Evolutionary conservation across 2,797 vertebrate genomes (phyloP).

Genomic region (Danio albolineatus): DNA sequence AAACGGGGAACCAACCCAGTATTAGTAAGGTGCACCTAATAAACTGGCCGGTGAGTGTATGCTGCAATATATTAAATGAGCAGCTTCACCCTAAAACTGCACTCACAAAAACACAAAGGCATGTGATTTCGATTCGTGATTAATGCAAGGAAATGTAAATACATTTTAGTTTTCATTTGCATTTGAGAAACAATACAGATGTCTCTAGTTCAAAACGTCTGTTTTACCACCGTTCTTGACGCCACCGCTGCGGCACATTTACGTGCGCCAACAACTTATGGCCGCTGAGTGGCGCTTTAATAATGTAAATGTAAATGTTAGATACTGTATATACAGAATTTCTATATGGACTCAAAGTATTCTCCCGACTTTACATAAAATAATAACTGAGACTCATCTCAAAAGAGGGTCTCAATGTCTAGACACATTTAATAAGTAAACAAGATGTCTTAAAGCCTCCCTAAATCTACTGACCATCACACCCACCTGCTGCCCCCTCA

Average conservation of each 20-base stretch:
- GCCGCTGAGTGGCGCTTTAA: no score
- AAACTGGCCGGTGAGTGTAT: no score
- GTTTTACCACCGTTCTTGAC: no score
- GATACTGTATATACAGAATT: background rate
- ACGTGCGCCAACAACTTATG: no score
- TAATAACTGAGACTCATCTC: background rate
- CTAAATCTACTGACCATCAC: conserved; percentile 39
- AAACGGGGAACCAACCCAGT: no score
- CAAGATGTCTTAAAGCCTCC: conserved; percentile 8
- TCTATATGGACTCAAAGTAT: background rate
- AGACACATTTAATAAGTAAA: conserved; percentile 4
- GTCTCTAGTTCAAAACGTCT: no score
- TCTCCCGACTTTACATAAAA: background rate
- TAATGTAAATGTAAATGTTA: background rate
- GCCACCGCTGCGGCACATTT: no score
- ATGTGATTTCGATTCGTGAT: background rate
- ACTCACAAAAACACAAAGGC: background rate
- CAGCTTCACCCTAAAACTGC: background rate
- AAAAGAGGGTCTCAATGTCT: conserved; percentile 4
- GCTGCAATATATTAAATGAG: no score
- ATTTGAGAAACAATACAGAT: no score
- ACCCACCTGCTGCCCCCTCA: conserved; percentile 40
- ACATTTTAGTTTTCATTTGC: background rate
- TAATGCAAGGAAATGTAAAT: background rate
- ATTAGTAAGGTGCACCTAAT: no score